phyloP scores from a whole-genome alignment of 2,797 vertebrate species.

The Etheostoma perlongum region DNA sequence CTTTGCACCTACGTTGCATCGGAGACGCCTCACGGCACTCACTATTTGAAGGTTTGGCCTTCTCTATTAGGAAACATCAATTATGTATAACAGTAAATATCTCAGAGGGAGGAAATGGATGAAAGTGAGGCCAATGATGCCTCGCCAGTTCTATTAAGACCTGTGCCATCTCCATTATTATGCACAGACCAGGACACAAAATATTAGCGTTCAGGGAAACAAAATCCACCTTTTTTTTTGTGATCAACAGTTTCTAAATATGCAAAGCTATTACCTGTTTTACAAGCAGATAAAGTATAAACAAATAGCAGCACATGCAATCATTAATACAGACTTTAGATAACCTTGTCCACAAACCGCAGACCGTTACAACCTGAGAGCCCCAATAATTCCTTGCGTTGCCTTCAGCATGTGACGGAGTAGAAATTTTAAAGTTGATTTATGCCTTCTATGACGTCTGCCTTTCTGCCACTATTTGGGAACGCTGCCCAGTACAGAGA shows the following conservation, averaged over 20 bases:
- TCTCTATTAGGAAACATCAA: slow-evolving; percentile 49
- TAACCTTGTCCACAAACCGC: slow-evolving; percentile 52
- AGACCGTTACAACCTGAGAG: slow-evolving; percentile 19
- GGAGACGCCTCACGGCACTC: slow-evolving; percentile 28
- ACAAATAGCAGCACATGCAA: slow-evolving; percentile 21
- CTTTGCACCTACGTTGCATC: slow-evolving; percentile 72
- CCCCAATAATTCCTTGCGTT: slow-evolving; percentile 41
- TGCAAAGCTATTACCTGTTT: slow-evolving; percentile 13
- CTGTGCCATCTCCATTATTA: neutral
- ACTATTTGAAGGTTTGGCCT: slow-evolving; percentile 31
- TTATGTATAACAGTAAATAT: slow-evolving; percentile 52
- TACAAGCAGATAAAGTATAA: slow-evolving; percentile 23
- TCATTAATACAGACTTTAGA: slow-evolving; percentile 46
- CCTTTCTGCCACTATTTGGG: slow-evolving; percentile 68
- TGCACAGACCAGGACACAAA: neutral
- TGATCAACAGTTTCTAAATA: neutral
- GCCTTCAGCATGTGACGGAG: slow-evolving; percentile 48
- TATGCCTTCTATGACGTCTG: slow-evolving; percentile 53
- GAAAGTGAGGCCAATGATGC: slow-evolving; percentile 42
- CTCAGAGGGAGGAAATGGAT: slow-evolving; percentile 38
- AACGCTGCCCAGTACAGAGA: slow-evolving; percentile 71
- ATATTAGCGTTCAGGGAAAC: neutral
- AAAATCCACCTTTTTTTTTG: slow-evolving; percentile 8
- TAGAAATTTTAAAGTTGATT: slow-evolving; percentile 74
- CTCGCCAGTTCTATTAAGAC: slow-evolving; percentile 21